Base-by-base conservation (phyloP, 2,888 invertebrate species). In the Tricholauxania praeusta region DNA sequence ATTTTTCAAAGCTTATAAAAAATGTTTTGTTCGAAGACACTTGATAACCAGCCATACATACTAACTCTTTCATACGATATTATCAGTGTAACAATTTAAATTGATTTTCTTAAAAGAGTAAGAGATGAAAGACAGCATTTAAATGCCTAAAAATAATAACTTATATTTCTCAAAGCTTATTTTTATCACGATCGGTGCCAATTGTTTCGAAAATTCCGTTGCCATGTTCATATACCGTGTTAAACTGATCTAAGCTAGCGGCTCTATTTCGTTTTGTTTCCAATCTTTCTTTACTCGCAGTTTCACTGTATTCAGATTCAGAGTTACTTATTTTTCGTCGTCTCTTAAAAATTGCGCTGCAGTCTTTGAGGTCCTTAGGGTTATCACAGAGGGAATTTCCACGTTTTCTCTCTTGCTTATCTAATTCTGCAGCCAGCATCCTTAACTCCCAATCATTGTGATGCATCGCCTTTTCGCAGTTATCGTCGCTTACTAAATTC, bases 381-480 rank as follows among this genome's bases (percentile, higher is more conserved):
- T 83, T 83, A 74, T 83, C 86, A 32, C 86, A 83, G 0, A 84
- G 81, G 0, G 85, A 85, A 48, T 82, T 82, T 0, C 82, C 84
- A 0, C 85, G 85, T 63, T 83, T 81, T 60, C 81, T 82, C 78
- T 91, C 90, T 70, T 91, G 87, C 68, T 90, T 89, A 76, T 92
- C 91, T 78, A 94, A 88, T 83, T 94, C 93, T 76, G 93, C 91
- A 0, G 93, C 94, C 52, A 94, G 86, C 93, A 94, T 93, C 85
- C 91, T 90, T 0, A 94, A 92, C 84, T 94, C 94, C 94, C 94
- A 94, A 81, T 93, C 91, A 76, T 92, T 91, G 74, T 82, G 80
- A 64, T 87, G 85, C 8, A 85, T 82, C 49, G 72, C 64, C 48
- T 67, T 73, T 28, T 73, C 77, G 57, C 68, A 78, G 60, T 52